Evolutionary conservation across 2,113 vertebrate species (phyloP).

Genomic region (Fulica atra): DNA sequence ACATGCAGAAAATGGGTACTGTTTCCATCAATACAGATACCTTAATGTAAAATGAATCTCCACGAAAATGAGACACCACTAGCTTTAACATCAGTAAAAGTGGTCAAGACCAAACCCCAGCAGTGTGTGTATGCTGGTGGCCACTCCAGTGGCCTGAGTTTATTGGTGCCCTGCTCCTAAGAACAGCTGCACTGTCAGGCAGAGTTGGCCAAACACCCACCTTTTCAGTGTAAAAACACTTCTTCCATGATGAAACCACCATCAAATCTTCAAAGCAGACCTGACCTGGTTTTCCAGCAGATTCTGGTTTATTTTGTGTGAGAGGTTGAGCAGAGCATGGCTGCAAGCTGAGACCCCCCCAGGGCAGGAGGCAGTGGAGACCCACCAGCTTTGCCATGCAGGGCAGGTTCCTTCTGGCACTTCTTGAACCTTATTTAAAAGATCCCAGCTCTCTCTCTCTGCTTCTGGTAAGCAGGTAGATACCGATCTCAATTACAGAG

Average conservation of each 20-base stretch:
- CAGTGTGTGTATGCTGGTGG: neutral
- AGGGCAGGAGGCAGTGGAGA: neutral
- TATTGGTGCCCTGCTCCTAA: neutral
- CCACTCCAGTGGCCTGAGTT: neutral
- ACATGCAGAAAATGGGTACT: neutral
- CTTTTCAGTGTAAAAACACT: neutral
- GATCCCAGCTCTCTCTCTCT: neutral
- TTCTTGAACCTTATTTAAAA: neutral
- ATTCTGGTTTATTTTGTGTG: neutral
- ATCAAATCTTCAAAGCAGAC: neutral
- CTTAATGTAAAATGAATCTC: neutral
- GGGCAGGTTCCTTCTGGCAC: neutral
- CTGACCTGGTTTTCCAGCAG: neutral
- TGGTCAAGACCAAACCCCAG: neutral
- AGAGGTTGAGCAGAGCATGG: neutral
- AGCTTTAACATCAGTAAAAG: neutral
- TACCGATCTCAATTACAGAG: constrained; percentile 9
- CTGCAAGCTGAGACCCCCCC: neutral
- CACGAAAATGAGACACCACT: neutral
- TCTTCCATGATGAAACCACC: neutral
- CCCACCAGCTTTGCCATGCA: accelerated
- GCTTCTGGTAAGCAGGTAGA: neutral
- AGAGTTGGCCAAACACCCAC: neutral
- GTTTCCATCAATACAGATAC: neutral
- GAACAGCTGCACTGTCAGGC: accelerated